A percentile compares a stretch with the other conserved stretches of the same genome.
phyloP scores from a whole-genome alignment of 2,797 vertebrate genomes.

The Falco berigora region DNA sequence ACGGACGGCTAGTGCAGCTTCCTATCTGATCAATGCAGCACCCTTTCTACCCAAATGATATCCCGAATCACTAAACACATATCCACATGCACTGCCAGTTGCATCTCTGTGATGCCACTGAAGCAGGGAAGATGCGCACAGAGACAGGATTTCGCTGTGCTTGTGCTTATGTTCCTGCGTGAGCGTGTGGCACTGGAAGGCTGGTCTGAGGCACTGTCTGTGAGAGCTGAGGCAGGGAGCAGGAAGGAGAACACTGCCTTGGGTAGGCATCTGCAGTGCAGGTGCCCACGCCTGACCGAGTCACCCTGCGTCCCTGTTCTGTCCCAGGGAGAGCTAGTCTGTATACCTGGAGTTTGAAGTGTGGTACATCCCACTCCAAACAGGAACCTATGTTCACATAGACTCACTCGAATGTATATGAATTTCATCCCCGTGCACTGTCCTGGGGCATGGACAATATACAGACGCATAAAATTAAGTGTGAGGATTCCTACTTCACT shows the following conservation, averaged over 20 bases:
- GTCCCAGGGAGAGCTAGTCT: neutral
- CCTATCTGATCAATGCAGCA: neutral
- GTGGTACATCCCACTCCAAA: neutral
- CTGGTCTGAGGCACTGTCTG: neutral
- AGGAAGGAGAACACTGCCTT: neutral
- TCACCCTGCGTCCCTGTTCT: neutral
- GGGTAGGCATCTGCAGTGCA: neutral
- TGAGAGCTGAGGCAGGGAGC: neutral
- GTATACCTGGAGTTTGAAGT: neutral
- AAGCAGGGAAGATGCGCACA: neutral
- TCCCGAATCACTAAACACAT: accelerated
- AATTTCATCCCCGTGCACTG: neutral
- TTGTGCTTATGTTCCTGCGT: neutral
- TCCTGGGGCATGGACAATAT: neutral
- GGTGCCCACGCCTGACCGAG: neutral
- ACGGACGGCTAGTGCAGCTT: neutral
- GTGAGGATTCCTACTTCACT: neutral
- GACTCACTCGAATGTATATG: neutral
- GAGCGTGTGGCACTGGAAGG: neutral
- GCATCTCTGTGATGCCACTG: neutral
- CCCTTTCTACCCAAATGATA: neutral
- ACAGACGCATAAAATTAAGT: neutral
- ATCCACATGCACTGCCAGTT: neutral
- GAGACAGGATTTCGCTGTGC: neutral
- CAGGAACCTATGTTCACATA: neutral